These are phyloP conservation scores for Nothoprocta perdicaria DNA, from an alignment of 2,113 vertebrate genomes.

Conservation along the genomic window DNA sequence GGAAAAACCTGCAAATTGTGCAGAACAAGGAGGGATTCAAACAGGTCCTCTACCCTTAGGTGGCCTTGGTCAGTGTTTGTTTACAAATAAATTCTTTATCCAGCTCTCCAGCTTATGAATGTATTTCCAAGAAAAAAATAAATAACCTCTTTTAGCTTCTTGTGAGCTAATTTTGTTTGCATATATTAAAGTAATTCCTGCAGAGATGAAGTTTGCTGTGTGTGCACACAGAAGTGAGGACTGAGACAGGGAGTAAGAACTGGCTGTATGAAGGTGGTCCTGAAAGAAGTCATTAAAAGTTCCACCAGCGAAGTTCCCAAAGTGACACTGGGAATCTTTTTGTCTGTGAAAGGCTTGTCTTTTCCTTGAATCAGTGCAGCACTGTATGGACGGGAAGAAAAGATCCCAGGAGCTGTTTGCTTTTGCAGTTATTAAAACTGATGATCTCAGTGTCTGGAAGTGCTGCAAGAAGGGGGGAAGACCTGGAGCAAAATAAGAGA, in stretches of 20 bases:
- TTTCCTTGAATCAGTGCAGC: background rate
- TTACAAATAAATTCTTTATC: background rate
- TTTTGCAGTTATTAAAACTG: constrained; percentile 32
- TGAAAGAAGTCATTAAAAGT: background rate
- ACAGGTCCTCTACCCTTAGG: background rate
- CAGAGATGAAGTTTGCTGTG: background rate
- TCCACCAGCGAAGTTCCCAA: background rate
- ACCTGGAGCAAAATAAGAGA: background rate
- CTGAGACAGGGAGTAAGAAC: background rate
- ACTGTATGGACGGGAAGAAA: background rate
- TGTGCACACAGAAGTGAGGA: background rate
- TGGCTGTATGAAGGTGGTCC: background rate
- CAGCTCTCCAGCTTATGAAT: background rate
- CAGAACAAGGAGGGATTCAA: background rate
- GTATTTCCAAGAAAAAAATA: background rate
- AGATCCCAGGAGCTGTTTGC: constrained; percentile 11
- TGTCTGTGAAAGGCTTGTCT: background rate
- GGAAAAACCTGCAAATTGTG: background rate
- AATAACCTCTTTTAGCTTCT: background rate
- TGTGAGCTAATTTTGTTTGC: background rate
- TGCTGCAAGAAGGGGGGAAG: background rate
- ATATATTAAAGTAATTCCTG: background rate
- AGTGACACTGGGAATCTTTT: background rate
- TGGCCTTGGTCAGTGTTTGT: background rate
- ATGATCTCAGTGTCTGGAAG: constrained; percentile 53